Evolutionary conservation across 2,888 invertebrate genomes (phyloP).

Genomic region (Ferrisia virgata): DNA sequence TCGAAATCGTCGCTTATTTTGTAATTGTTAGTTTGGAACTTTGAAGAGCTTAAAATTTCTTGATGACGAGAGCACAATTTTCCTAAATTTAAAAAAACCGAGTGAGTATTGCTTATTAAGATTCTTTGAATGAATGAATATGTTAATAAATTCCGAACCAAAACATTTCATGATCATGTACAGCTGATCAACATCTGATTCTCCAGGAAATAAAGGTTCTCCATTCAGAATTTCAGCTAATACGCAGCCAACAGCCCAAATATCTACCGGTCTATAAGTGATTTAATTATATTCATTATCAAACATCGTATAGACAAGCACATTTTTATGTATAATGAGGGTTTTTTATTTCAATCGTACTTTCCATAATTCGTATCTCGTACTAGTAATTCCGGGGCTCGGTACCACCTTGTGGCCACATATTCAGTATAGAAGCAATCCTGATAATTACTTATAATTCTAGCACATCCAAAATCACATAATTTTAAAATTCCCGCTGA

Average conservation of each 20-base stretch:
- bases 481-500: conserved; percentile 77
- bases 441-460: conserved; percentile 57
- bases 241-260: conserved; percentile 99
- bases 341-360: background rate
- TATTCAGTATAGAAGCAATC: conserved; percentile 82
- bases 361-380: conserved; percentile 64
- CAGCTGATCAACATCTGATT: conserved; percentile 85
- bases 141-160: conserved; percentile 58
- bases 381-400: conserved; percentile 80
- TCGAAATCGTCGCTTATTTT: background rate
- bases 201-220: conserved; percentile 91
- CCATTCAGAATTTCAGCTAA: conserved; percentile 96
- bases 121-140: background rate
- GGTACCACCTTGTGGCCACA: conserved; percentile 86
- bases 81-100: background rate
- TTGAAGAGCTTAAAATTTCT: background rate
- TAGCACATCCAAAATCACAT: conserved; percentile 88
- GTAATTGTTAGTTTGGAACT: background rate
- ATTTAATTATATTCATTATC: background rate
- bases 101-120: no score
- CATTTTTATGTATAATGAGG: no score
- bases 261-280: conserved; percentile 75
- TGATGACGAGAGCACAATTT: conserved; percentile 34
- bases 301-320: background rate
- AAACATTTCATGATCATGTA: conserved; percentile 75